These are phyloP conservation scores for Micromys minutus DNA, from an alignment of 2,113 vertebrate genomes.

Conservation along the genomic window DNA sequence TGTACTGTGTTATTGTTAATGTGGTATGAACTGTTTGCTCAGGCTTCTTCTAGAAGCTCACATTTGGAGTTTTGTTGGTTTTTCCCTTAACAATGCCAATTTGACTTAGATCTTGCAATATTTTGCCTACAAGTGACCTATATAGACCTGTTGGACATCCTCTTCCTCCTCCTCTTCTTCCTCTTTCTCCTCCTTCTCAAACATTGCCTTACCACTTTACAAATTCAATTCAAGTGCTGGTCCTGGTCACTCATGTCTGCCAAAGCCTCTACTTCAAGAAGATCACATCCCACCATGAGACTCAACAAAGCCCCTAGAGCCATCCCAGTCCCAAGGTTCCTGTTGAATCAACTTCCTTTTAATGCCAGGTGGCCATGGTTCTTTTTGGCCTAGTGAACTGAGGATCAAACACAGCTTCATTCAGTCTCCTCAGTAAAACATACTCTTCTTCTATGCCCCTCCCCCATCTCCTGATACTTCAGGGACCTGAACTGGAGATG, in stretches of 20 bases:
- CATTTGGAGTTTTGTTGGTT: not conserved
- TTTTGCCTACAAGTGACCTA: not conserved
- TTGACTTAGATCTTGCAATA: not conserved
- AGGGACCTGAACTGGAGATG: not conserved
- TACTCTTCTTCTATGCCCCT: not conserved
- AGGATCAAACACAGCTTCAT: not conserved
- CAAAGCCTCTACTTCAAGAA: not conserved
- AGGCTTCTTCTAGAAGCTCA: not conserved
- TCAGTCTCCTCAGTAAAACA: no score
- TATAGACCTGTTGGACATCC: not conserved
- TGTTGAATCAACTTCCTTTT: not conserved
- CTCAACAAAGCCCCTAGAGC: not conserved
- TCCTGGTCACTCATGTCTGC: not conserved
- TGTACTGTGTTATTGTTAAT: not conserved
- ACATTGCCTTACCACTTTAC: not conserved
- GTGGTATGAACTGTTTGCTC: not conserved
- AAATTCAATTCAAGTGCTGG: not conserved
- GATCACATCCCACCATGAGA: not conserved
- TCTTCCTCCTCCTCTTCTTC: not conserved
- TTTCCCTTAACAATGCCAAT: not conserved
- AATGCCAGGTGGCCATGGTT: not conserved
- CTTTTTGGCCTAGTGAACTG: not conserved
- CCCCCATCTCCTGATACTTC: not conserved
- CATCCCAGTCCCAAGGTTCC: not conserved
- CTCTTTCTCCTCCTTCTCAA: not conserved